These are phyloP conservation scores for Gerris lacustris DNA, from an alignment of 2,888 invertebrate genomes.

Conservation along the genomic window DNA sequence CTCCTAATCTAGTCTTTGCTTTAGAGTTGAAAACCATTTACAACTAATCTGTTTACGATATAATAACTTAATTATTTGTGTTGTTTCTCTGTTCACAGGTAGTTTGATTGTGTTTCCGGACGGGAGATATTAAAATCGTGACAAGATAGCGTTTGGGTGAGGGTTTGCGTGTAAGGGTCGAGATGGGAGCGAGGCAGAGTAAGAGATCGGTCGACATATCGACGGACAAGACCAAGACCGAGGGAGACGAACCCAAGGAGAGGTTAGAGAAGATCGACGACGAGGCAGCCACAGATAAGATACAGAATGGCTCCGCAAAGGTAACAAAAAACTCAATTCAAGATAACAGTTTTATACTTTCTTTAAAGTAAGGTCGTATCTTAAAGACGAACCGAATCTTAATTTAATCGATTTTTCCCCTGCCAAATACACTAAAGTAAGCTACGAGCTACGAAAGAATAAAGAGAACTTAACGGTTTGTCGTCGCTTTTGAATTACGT, in stretches of 20 bases:
- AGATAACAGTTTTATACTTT: too few relatives aligned
- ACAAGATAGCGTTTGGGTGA: conserved; percentile 5
- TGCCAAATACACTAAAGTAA: too few relatives aligned
- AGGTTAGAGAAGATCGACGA: conserved; percentile 28
- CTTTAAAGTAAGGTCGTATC: too few relatives aligned
- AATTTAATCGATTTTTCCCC: too few relatives aligned
- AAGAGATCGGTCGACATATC: conserved; percentile 33
- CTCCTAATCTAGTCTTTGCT: too few relatives aligned
- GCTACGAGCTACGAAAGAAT: too few relatives aligned
- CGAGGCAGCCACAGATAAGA: conserved; percentile 25
- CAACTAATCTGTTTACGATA: too few relatives aligned
- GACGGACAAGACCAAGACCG: conserved; percentile 30
- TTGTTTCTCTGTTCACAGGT: neutral
- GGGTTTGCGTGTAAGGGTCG: neutral
- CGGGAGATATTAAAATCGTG: neutral
- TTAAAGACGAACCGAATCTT: too few relatives aligned
- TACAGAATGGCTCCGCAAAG: conserved; percentile 27
- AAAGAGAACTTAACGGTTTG: too few relatives aligned
- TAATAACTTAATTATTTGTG: neutral
- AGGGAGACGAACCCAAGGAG: conserved; percentile 27
- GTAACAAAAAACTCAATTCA: conserved; percentile 23
- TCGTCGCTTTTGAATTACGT: too few relatives aligned
- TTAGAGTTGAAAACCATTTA: too few relatives aligned
- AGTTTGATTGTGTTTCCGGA: neutral
- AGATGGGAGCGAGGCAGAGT: conserved; percentile 37